A percentile compares a stretch with the other conserved stretches of the same genome.
Evolutionary conservation across 2,888 invertebrate species (phyloP).

Genomic region (Meloe dianella): DNA sequence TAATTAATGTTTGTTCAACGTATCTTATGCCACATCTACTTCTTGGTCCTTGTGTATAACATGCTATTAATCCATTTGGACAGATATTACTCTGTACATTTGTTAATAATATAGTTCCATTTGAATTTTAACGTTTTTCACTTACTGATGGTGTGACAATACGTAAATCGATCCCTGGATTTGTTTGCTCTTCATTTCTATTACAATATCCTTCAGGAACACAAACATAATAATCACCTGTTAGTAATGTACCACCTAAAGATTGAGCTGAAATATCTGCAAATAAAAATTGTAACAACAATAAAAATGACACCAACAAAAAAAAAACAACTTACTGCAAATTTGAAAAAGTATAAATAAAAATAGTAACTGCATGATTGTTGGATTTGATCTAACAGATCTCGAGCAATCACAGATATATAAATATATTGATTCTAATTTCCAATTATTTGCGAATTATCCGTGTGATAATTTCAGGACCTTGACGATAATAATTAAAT

Average conservation of each 20-base stretch:
- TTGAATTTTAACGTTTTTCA: constrained; percentile 17
- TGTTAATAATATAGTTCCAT: background rate
- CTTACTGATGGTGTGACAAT: constrained; percentile 46
- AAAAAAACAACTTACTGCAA: background rate
- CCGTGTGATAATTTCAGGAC: constrained; percentile 1
- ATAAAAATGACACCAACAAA: background rate
- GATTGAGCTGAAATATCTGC: constrained; percentile 23
- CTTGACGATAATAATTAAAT: background rate
- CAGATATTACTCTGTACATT: constrained; percentile 39
- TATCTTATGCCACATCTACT: constrained; percentile 60
- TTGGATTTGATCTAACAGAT: background rate
- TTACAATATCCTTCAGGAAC: constrained; percentile 48
- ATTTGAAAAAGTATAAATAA: background rate
- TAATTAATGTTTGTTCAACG: constrained; percentile 54
- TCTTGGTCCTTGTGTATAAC: constrained; percentile 42
- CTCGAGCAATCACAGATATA: background rate
- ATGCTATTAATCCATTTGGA: constrained; percentile 47
- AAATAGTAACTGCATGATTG: background rate
- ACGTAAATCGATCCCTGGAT: constrained; percentile 49
- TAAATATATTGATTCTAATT: background rate
- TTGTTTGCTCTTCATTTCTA: constrained; percentile 31
- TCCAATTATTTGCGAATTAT: background rate
- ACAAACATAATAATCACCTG: constrained; percentile 46
- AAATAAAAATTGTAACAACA: background rate
- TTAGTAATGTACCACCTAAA: constrained; percentile 34